phyloP scores from a whole-genome alignment of 2,888 invertebrate genomes.

The Chrysina gloriosa region DNA sequence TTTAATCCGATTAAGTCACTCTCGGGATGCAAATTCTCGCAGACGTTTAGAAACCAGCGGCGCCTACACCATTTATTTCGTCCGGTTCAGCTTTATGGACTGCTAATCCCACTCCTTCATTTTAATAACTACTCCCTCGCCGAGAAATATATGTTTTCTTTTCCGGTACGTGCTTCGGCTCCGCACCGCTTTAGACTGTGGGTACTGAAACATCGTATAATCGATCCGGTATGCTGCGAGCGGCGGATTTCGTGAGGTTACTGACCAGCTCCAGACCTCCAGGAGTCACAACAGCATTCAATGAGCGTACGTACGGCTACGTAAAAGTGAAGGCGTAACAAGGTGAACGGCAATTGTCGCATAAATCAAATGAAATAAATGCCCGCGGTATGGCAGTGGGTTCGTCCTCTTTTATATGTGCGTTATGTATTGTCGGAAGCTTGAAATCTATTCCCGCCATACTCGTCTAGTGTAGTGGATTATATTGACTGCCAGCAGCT shows the following conservation, averaged over 20 bases:
- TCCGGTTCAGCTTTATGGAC: neutral
- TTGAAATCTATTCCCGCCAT: constrained; percentile 7
- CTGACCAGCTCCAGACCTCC: neutral
- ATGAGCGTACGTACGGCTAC: neutral
- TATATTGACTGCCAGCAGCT: constrained; percentile 4
- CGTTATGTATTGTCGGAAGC: constrained; percentile 1
- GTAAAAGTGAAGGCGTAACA: constrained; percentile 19
- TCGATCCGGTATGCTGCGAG: neutral
- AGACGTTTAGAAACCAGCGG: too few species aligned
- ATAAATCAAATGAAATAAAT: constrained; percentile 20
- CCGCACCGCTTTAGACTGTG: neutral
- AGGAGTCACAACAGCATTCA: neutral
- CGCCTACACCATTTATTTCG: too few species aligned
- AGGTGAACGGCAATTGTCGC: constrained; percentile 9
- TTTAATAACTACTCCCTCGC: neutral
- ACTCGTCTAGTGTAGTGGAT: constrained; percentile 1
- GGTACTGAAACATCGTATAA: neutral
- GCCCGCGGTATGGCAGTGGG: neutral
- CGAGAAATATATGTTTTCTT: neutral
- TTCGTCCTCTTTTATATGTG: constrained; percentile 2
- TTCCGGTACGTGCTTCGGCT: neutral
- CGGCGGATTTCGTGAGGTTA: neutral
- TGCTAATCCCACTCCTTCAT: neutral
- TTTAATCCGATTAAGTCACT: too few species aligned
- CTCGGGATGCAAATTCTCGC: too few species aligned